Evolutionary conservation across 2,113 vertebrate genomes (phyloP).

Genomic region (Notarius lentiginosus): DNA sequence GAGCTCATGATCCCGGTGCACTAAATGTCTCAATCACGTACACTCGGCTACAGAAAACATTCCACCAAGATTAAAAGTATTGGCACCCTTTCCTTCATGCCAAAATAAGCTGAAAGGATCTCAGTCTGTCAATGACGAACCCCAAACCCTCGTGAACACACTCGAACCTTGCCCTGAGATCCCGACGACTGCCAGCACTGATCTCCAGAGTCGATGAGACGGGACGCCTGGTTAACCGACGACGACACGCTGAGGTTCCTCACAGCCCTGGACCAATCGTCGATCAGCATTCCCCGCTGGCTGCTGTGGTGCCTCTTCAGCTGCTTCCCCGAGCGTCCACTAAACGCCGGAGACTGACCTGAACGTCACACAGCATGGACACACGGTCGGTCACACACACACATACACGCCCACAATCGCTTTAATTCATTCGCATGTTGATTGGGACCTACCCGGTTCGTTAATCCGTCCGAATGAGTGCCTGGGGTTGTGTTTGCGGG

Average conservation of each 20-base stretch:
- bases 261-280: conserved; percentile 95
- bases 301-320: conserved; percentile 86
- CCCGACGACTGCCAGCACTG: conserved; percentile 98
- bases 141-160: no score
- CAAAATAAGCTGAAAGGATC: background rate
- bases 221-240: conserved; percentile 89
- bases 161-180: conserved; percentile 91
- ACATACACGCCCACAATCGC: no score
- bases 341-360: conserved; percentile 90
- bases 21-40: background rate
- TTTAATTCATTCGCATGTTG: background rate
- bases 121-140: background rate
- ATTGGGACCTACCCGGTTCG: conserved; percentile 71
- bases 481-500: conserved; percentile 87
- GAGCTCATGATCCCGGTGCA: no score
- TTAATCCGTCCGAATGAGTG: conserved; percentile 97
- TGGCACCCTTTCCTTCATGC: background rate
- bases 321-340: conserved; percentile 94
- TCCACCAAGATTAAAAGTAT: background rate
- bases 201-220: conserved; percentile 89
- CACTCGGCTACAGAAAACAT: background rate
- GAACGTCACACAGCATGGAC: background rate
- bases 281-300: conserved; percentile 90
- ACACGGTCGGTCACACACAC: no score
- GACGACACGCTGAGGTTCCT: conserved; percentile 92